A percentile compares a stretch with the other conserved stretches of the same genome.
Evolutionary conservation across 2,888 invertebrate species (phyloP).

Genomic region (Strigamia maritima): DNA sequence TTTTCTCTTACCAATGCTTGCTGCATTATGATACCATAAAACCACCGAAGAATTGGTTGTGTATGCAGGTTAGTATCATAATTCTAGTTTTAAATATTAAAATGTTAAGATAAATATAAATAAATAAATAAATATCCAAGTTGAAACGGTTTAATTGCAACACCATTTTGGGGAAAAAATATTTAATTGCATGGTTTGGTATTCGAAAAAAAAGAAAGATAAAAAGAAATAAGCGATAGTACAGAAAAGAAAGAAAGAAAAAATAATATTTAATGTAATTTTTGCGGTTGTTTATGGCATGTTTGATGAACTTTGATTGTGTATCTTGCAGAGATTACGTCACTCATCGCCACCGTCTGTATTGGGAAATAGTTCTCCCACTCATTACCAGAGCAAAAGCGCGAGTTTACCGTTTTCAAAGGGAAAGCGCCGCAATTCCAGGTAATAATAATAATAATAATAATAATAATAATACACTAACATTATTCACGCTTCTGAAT

Average conservation of each 20-base stretch:
- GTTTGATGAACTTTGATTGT: background rate
- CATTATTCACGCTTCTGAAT: background rate
- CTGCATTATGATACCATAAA: background rate
- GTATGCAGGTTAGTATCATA: slow-evolving; percentile 20
- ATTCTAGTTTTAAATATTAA: background rate
- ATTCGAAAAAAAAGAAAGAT: background rate
- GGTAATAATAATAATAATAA: background rate
- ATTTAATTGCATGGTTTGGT: background rate
- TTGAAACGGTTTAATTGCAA: background rate
- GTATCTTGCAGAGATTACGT: background rate
- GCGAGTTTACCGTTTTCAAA: background rate
- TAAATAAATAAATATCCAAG: background rate
- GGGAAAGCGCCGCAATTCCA: background rate
- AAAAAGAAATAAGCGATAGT: background rate
- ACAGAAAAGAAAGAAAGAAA: too few relatives aligned
- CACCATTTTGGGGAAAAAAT: background rate
- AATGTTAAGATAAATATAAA: background rate
- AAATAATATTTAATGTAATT: background rate
- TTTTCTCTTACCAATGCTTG: slow-evolving; percentile 18
- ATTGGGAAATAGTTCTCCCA: background rate
- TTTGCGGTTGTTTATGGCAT: background rate
- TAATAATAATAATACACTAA: background rate
- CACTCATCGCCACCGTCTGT: background rate
- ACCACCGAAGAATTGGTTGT: background rate
- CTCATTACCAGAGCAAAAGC: background rate